Conservation (phyloP, 2,113 vertebrate genomes). For the Dicaeum eximium region DNA sequence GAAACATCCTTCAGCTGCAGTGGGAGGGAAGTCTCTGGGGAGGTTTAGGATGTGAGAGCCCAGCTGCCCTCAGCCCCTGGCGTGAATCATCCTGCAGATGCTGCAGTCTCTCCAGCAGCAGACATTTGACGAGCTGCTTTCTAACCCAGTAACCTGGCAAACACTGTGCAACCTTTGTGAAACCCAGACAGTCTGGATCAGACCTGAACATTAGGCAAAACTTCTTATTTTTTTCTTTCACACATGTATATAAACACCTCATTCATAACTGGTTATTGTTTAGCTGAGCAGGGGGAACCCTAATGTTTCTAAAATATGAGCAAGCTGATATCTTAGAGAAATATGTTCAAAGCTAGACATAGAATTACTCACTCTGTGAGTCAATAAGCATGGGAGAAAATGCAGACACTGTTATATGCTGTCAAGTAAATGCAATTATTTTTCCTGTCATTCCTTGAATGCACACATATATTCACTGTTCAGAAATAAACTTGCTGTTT, state of each 20-base stretch:
- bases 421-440: neutral
- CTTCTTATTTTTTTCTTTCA: neutral
- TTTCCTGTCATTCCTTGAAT: neutral
- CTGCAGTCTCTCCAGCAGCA: neutral
- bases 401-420: neutral
- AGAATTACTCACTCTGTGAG: neutral
- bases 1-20: accelerated
- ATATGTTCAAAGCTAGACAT: neutral
- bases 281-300: neutral
- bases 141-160: neutral
- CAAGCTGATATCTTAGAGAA: neutral
- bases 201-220: neutral
- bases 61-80: neutral
- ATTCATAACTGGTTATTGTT: neutral
- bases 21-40: neutral
- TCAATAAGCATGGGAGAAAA: neutral
- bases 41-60: neutral
- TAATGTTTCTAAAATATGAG: neutral
- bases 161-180: neutral
- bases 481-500: neutral
- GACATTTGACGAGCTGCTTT: neutral
- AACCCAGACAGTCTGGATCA: neutral
- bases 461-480: neutral
- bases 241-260: neutral
- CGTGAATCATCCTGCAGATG: neutral